phyloP scores from a whole-genome alignment of 1,140 invertebrate genomes.

The Trichonephila clavata region DNA sequence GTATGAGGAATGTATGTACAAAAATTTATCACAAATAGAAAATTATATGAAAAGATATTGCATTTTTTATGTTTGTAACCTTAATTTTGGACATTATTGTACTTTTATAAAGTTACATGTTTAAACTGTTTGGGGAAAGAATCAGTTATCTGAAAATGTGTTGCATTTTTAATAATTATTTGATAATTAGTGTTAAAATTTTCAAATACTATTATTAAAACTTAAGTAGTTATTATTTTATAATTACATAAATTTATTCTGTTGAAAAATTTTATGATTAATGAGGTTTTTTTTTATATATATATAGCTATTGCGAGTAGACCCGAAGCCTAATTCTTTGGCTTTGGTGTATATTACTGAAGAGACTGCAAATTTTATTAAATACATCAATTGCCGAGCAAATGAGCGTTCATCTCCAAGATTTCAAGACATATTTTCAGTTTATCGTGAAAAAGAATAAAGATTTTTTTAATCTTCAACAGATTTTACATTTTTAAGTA shows the following conservation, averaged over 20 bases:
- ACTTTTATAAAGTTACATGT: too few species aligned
- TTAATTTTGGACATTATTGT: too few species aligned
- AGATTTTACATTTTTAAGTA: too few species aligned
- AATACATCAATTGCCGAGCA: slow-evolving; percentile 81
- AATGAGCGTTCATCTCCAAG: neutral
- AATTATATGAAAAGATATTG: too few species aligned
- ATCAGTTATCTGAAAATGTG: too few species aligned
- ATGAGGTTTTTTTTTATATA: neutral
- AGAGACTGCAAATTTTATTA: slow-evolving; percentile 83
- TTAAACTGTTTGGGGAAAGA: too few species aligned
- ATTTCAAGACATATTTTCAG: slow-evolving; percentile 59
- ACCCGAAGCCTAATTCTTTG: slow-evolving; percentile 82
- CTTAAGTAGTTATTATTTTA: neutral
- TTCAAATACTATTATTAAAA: neutral
- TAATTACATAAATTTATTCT: neutral
- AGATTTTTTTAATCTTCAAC: neutral
- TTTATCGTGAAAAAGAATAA: slow-evolving; percentile 64
- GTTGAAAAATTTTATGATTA: neutral
- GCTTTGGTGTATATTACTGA: slow-evolving; percentile 83
- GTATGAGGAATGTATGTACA: too few species aligned
- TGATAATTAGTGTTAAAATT: neutral
- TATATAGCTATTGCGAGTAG: slow-evolving; percentile 81
- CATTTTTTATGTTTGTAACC: too few species aligned
- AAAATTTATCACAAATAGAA: too few species aligned
- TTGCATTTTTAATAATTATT: neutral